Percentiles rank a stretch among this genome's conserved stretches.
Conservation (phyloP, 2,888 invertebrate genomes). For the Tenthredo distinguenda region DNA sequence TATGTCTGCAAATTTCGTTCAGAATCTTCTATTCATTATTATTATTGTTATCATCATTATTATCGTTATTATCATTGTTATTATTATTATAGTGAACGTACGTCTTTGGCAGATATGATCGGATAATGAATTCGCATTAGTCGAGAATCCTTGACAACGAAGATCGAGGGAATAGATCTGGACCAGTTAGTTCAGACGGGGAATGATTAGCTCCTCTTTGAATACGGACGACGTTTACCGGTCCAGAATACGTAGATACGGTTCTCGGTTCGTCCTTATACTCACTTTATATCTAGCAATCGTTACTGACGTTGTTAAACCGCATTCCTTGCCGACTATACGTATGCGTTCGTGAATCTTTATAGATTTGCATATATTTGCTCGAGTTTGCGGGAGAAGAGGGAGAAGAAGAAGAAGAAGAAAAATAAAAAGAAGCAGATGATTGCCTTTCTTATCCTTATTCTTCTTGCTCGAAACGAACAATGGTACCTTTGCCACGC, state of each 20-base stretch:
- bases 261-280: constrained; percentile 8
- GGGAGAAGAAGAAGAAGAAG: not conserved
- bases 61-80: not conserved
- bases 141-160: not conserved
- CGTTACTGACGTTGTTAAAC: constrained; percentile 26
- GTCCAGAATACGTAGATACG: constrained; percentile 27
- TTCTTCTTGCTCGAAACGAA: not conserved
- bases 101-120: not conserved
- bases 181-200: not conserved
- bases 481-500: not conserved
- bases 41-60: not conserved
- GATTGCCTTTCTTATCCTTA: not conserved
- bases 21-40: too few relatives aligned
- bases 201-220: not conserved
- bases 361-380: not conserved
- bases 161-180: not conserved
- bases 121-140: not conserved
- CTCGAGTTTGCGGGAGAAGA: not conserved
- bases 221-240: constrained; percentile 11
- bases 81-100: not conserved
- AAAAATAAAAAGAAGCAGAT: not conserved
- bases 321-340: constrained; percentile 23
- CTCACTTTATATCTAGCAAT: not conserved
- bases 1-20: not conserved
- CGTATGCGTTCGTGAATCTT: not conserved